Base-by-base conservation (phyloP, 1,140 invertebrate genomes). In the Formica exsecta region DNA sequence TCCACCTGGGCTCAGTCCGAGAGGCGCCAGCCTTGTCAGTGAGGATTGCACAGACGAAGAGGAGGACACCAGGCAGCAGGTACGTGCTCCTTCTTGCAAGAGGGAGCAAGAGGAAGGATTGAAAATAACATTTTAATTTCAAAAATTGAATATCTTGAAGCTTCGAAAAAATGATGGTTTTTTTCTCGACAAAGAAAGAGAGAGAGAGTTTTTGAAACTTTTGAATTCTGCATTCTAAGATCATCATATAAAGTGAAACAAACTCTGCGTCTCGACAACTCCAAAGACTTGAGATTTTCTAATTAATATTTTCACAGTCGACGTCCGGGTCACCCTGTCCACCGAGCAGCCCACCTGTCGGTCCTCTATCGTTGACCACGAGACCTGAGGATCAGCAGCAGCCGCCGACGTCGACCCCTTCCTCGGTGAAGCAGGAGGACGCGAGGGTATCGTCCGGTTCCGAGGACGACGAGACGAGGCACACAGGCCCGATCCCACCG, bases 341-440 rank as follows among this genome's bases (percentile, higher is more conserved):
- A 79, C 95, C 96, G 73, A 96, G 96, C 41, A 97, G 96, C 94
- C 96, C 96, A 48, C 96, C 96, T 57, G 90, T 93, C 1, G 96
- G 96, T 38, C 97, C 97, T 0, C 92, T 97, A n/a, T 97, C 97
- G 7, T 90, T 97, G 66, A 97, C 97, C 2, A 97, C 96, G 16
- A 90, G 94, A 87, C 90, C 94, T 0, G 95, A 95, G 77, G 95
- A 95, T 76, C 93, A 95, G 64, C 92, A 92, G 57, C 88, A 89
- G 44, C 91, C 92, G 6, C 92, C 91, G 19, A 91, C 91, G 48
- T 90, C 92, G 44, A 92, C 92, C 13, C 92, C 91, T 22, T 92
- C 93, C 0, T 93, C 93, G 19, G 92, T 95, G 4, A 95, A 95
- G 64, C 94, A 94, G 68, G 95, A 95, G 87, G 95, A 95, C n/a